Evolutionary conservation across 2,888 invertebrate species (phyloP), one percentile per base, ranked within the genome.

Genomic region (Copidosoma aretas): DNA sequence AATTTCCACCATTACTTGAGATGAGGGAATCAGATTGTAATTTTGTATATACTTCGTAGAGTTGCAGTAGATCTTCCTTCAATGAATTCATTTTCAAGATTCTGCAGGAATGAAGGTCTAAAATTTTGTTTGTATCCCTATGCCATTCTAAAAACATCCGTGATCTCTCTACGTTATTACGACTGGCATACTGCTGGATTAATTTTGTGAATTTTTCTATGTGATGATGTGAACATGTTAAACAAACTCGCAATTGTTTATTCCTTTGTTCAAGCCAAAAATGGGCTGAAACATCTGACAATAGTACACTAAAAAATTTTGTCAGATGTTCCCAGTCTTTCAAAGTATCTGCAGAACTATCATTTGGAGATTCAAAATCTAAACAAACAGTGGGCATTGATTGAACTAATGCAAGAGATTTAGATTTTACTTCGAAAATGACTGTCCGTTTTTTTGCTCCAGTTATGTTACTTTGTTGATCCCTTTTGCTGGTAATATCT

Each of bases 31-130:
- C n/a, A n/a, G n/a, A n/a, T n/a, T n/a, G 14, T 15, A 43, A 17
- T 68, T 41, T 19, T 46, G 19, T 39, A 21, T 57, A 17, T 22
- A 22, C 60, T 71, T 69, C 61, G 52, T 69, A 71, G n/a, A 73
- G 61, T 19, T 64, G 1, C 4, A 70, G 14, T 3, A 66, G 59
- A 60, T 70, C 58, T 46, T 68, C 69, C 0, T 21, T 32, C 15
- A 71, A 15, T 25, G 52, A 59, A 19, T 57, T 53, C n/a, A 70
- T 57, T 58, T 70, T 57, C n/a, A n/a, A 21, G 2, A 73, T 39
- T 61, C 68, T 70, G 5, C 58, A n/a, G 5, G 21, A n/a, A 14
- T 73, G 17, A 12, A 59, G 25, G 15, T 46, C 51, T 15, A 53
- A 0, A 1, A 71, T 43, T 22, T 14, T 54, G 2, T 43, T 14